These are phyloP conservation scores for Tympanoctomys barrerae DNA, from an alignment of 2,797 vertebrate genomes.

Conservation along the genomic window DNA sequence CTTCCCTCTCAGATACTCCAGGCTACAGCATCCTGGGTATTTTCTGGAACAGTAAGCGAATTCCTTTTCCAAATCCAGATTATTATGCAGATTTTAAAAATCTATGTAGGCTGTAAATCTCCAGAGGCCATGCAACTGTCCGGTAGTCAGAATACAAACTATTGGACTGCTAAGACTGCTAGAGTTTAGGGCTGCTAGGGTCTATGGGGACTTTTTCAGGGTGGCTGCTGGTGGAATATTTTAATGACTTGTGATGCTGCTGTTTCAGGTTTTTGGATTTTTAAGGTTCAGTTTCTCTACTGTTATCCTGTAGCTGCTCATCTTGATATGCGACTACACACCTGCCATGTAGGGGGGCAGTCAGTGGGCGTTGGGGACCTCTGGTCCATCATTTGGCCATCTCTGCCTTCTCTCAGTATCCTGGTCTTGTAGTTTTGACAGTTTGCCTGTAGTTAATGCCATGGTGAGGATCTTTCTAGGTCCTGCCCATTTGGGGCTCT, in stretches of 20 bases:
- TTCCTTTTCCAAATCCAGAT: background rate
- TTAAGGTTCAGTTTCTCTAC: background rate
- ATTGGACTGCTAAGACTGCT: too few species aligned
- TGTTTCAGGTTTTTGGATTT: background rate
- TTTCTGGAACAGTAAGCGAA: background rate
- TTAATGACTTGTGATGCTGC: too few species aligned
- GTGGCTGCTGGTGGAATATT: background rate
- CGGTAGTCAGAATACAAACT: background rate
- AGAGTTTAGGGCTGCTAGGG: background rate
- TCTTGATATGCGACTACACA: background rate
- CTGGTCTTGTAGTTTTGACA: background rate
- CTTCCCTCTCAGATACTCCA: background rate
- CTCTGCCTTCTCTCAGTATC: background rate
- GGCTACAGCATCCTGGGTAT: background rate
- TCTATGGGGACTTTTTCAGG: background rate
- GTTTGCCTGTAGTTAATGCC: background rate
- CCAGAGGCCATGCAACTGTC: background rate
- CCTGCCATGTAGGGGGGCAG: background rate
- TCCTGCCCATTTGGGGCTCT: background rate
- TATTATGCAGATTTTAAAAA: background rate
- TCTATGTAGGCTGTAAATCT: background rate
- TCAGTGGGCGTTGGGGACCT: background rate
- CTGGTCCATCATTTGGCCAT: background rate
- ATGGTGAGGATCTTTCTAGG: background rate
- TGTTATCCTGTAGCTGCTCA: background rate